Percentiles rank a stretch among this genome's conserved stretches.
phyloP scores from a whole-genome alignment of 2,888 invertebrate species.

The Notocelia uddmanniana region DNA sequence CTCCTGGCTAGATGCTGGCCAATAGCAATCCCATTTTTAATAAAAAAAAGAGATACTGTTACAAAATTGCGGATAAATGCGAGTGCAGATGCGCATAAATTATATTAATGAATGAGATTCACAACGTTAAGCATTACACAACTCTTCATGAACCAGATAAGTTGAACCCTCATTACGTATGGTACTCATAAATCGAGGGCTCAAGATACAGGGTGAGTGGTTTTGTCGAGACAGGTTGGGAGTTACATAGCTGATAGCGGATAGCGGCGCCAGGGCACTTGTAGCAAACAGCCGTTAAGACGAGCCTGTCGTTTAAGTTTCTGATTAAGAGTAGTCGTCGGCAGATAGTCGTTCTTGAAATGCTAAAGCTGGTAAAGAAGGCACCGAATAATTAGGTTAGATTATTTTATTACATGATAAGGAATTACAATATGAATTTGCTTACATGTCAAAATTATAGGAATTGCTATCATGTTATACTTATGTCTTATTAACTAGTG shows the following conservation, averaged over 20 bases:
- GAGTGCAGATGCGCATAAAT: conserved; percentile 4
- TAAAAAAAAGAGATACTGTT: neutral
- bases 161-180: neutral
- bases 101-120: neutral
- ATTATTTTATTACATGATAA: too few relatives aligned
- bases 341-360: too few relatives aligned
- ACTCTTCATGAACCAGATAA: neutral
- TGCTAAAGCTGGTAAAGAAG: too few relatives aligned
- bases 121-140: neutral
- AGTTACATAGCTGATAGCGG: neutral
- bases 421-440: too few relatives aligned
- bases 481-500: too few relatives aligned
- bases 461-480: too few relatives aligned
- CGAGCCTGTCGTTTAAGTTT: neutral
- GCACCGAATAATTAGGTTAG: too few relatives aligned
- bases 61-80: conserved; percentile 4
- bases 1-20: too few relatives aligned
- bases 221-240: neutral
- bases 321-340: too few relatives aligned
- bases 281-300: neutral
- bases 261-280: neutral
- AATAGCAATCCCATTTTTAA: too few relatives aligned
- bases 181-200: neutral
- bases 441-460: too few relatives aligned
- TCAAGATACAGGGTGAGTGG: neutral